These are phyloP conservation scores for Lipotes vexillifer DNA, from an alignment of 2,113 vertebrate species.

Conservation along the genomic window DNA sequence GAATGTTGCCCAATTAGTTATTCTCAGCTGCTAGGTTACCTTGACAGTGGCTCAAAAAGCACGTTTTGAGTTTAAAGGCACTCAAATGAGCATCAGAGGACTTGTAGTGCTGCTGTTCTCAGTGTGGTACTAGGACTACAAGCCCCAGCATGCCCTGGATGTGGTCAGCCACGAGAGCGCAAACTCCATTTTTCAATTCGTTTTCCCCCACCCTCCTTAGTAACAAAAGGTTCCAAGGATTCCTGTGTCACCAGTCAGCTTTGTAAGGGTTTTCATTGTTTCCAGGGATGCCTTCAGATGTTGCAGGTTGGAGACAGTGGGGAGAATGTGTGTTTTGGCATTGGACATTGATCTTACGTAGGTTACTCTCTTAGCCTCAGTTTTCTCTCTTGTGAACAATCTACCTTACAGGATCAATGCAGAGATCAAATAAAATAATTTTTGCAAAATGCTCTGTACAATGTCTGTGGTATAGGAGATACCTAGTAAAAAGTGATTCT, in stretches of 20 bases:
- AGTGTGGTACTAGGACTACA: not conserved
- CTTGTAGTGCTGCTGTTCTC: not conserved
- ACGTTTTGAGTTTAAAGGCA: constrained; percentile 23
- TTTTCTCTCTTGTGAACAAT: not conserved
- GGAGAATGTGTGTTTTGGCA: not conserved
- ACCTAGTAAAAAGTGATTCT: not conserved
- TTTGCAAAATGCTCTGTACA: not conserved
- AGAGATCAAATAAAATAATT: not conserved
- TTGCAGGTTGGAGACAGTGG: not conserved
- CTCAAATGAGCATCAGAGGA: not conserved
- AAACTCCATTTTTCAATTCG: not conserved
- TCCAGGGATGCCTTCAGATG: not conserved
- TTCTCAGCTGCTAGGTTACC: constrained; percentile 59
- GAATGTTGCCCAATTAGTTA: constrained; percentile 54
- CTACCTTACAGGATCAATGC: not conserved
- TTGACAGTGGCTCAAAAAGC: constrained; percentile 57
- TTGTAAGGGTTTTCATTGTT: not conserved
- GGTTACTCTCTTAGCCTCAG: not conserved
- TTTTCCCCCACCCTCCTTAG: not conserved
- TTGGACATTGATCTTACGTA: not conserved
- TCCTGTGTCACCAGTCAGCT: not conserved
- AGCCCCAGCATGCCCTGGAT: not conserved
- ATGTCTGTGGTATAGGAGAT: not conserved
- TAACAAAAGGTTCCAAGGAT: not conserved
- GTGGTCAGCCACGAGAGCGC: not conserved